These are phyloP conservation scores for Drosophila neutralis DNA, from an alignment of 2,888 invertebrate genomes.

Conservation along the genomic window DNA sequence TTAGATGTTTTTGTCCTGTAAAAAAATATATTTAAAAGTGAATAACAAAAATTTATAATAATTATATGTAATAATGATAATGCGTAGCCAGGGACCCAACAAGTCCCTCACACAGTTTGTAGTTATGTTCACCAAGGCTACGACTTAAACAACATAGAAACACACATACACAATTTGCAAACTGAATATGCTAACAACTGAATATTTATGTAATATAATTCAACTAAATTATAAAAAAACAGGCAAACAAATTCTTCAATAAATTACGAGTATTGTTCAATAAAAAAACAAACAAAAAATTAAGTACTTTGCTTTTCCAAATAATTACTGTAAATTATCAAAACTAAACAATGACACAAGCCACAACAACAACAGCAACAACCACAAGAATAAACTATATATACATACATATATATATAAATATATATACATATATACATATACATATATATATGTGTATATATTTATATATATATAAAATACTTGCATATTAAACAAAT, in stretches of 20 bases:
- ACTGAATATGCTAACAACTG: conserved; percentile 55
- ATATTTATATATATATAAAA: conserved; percentile 59
- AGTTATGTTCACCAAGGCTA: conserved; percentile 72
- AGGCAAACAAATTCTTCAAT: conserved; percentile 54
- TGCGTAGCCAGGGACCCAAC: conserved; percentile 65
- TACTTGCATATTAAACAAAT: conserved; percentile 78
- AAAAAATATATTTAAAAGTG: conserved; percentile 78
- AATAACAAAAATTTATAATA: conserved; percentile 48
- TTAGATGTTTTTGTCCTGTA: conserved; percentile 85
- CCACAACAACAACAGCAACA: conserved; percentile 63
- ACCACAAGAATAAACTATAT: conserved; percentile 59
- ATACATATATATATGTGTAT: conserved; percentile 50
- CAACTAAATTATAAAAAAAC: conserved; percentile 66
- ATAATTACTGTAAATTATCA: conserved; percentile 73
- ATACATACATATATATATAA: conserved; percentile 39
- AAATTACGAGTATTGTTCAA: conserved; percentile 67
- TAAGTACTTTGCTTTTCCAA: conserved; percentile 71
- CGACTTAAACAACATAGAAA: conserved; percentile 36
- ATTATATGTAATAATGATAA: conserved; percentile 58
- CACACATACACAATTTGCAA: conserved; percentile 52
- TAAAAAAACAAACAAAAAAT: conserved; percentile 42
- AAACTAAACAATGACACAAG: conserved; percentile 48
- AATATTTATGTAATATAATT: conserved; percentile 80
- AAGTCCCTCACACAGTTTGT: conserved; percentile 66
- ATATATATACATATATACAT: conserved; percentile 44